These are phyloP conservation scores for Ferrisia virgata DNA, from an alignment of 2,888 invertebrate genomes.

Conservation along the genomic window DNA sequence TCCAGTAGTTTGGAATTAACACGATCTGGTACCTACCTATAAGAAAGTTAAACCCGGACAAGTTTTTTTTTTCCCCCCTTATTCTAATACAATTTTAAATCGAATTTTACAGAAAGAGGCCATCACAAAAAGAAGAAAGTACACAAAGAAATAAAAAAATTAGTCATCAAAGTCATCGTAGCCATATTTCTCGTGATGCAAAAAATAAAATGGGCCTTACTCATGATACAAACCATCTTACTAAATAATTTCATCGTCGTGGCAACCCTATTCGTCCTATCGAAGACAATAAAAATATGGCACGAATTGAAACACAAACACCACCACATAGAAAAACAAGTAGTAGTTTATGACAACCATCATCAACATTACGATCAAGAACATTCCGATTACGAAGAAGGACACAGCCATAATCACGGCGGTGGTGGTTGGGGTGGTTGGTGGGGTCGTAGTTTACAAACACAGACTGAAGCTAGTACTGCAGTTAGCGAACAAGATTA, in stretches of 20 bases:
- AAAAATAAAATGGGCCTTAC: slow-evolving; percentile 51
- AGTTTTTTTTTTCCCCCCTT: neutral
- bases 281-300: slow-evolving; percentile 51
- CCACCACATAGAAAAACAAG: slow-evolving; percentile 46
- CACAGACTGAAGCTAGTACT: slow-evolving; percentile 18
- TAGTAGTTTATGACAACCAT: slow-evolving; percentile 47
- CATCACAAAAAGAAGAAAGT: slow-evolving; percentile 51
- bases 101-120: slow-evolving; percentile 48
- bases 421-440: slow-evolving; percentile 36
- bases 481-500: slow-evolving; percentile 36
- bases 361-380: slow-evolving; percentile 49
- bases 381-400: slow-evolving; percentile 48
- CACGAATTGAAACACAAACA: slow-evolving; percentile 48
- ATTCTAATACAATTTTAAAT: neutral
- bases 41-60: too few relatives aligned
- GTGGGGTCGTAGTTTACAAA: slow-evolving; percentile 44
- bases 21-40: too few relatives aligned
- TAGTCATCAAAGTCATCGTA: slow-evolving; percentile 51
- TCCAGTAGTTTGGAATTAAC: too few relatives aligned
- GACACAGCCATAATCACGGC: slow-evolving; percentile 30
- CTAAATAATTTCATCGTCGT: slow-evolving; percentile 51
- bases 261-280: slow-evolving; percentile 50
- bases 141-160: slow-evolving; percentile 51
- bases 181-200: slow-evolving; percentile 51
- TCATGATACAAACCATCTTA: slow-evolving; percentile 51